Base-by-base conservation (phyloP, 2,113 vertebrate species). In the Catharus fuscescens region DNA sequence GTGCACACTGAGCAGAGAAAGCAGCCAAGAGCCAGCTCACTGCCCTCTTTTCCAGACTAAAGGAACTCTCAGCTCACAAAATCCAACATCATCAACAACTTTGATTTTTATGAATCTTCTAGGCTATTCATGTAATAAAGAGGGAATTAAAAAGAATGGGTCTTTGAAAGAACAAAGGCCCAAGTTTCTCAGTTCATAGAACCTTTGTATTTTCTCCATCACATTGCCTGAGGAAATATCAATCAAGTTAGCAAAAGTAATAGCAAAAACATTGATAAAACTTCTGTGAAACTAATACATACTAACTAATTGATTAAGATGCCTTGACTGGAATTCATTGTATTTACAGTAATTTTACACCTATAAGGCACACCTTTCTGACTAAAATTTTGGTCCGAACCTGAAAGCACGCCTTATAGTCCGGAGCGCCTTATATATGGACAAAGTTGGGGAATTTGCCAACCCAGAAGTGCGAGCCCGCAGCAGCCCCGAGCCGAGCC, bases 1-100 rank as follows among this genome's bases (percentile, higher is more conserved):
- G 48, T 69, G 24, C 23, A 60, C 56, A 44, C 9, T 0, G 0
- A 65, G 57, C 5, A 5, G 21, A 79, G 45, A 42, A 72, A 24
- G 32, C 17, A 52, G 50, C 12, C 74, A 76, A 61, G 6, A 61
- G 12, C 8, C 45, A 60, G 29, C 28, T 67, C 47, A n/a, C 20
- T 66, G 34, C 31, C 42, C 25, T 76, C 32, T 65, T 47, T 59
- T 31, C 26, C 50, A 72, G 18, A 24, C 31, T 11, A 74, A 69
- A 48, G 40, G n/a, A 81, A 32, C 10, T 72, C 57, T 69, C 53
- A 65, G 70, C 20, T 32, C 66, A 66, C 29, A 95, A 77, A 79
- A 72, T 60, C 31, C 29, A 81, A 28, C 38, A 47, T 16, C 40
- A 78, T 29, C 48, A 56, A 67, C 2, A 17, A 26, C 18, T 45